phyloP scores from a whole-genome alignment of 2,888 invertebrate genomes.

The Sinotaia quadrata region DNA sequence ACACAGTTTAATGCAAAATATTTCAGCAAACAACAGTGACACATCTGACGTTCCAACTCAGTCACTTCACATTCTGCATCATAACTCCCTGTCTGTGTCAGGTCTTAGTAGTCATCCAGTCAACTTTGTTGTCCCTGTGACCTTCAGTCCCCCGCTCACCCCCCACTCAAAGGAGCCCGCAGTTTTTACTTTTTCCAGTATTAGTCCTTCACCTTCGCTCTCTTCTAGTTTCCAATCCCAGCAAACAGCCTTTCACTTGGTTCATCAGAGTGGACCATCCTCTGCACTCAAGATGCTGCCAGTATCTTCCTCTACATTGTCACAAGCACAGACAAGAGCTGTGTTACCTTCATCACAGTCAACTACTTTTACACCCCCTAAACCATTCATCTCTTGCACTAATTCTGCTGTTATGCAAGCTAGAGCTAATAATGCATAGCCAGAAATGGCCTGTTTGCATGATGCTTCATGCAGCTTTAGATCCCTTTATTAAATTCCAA shows the following conservation, averaged over 20 bases:
- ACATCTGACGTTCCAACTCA: background rate
- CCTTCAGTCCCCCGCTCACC: slow-evolving; percentile 51
- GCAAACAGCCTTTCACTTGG: slow-evolving; percentile 21
- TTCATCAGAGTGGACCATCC: slow-evolving; percentile 1
- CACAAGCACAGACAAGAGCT: slow-evolving; percentile 18
- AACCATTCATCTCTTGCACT: slow-evolving; percentile 4
- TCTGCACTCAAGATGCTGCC: slow-evolving; percentile 17
- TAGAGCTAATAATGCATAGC: slow-evolving; percentile 1
- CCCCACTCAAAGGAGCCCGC: slow-evolving; percentile 22
- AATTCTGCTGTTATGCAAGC: slow-evolving; percentile 18
- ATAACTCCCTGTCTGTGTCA: slow-evolving; percentile 1
- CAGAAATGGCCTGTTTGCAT: no score
- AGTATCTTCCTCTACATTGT: background rate
- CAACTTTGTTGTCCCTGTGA: slow-evolving; percentile 48
- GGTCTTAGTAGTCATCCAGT: slow-evolving; percentile 39
- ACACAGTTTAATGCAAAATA: background rate
- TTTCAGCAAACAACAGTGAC: no score
- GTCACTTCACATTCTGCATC: slow-evolving; percentile 17
- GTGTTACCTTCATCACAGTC: background rate
- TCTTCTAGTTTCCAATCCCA: background rate
- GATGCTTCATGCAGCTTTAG: no score
- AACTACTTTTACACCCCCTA: background rate
- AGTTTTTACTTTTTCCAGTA: slow-evolving; percentile 12
- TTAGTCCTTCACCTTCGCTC: background rate
- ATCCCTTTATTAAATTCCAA: no score